These are phyloP conservation scores for Odontomyia ornata DNA, from an alignment of 2,888 invertebrate genomes.

Conservation along the genomic window DNA sequence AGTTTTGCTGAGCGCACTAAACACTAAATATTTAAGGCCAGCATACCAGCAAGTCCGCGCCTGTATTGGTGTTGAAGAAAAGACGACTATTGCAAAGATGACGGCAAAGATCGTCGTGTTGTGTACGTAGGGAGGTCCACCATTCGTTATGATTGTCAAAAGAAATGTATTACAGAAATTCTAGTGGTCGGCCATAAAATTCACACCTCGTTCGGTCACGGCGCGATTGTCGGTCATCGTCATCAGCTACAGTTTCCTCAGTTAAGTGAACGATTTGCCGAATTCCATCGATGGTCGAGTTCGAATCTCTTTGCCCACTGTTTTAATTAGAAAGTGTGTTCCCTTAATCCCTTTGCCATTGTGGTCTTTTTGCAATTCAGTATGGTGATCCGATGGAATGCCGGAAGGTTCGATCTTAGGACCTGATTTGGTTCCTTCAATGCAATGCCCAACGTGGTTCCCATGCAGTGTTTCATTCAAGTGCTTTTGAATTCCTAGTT, in stretches of 20 bases:
- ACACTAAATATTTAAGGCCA: slow-evolving; percentile 1
- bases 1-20: not conserved
- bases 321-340: not conserved
- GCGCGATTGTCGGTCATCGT: slow-evolving; percentile 23
- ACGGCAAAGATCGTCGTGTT: not conserved
- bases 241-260: not conserved
- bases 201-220: slow-evolving; percentile 45
- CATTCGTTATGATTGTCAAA: slow-evolving; percentile 43
- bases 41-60: slow-evolving; percentile 1
- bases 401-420: slow-evolving; percentile 25
- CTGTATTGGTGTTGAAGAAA: slow-evolving; percentile 9
- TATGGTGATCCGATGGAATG: slow-evolving; percentile 13
- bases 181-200: slow-evolving; percentile 49
- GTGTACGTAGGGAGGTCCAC: slow-evolving; percentile 34
- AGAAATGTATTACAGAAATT: slow-evolving; percentile 47
- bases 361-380: not conserved
- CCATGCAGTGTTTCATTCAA: not conserved
- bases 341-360: not conserved
- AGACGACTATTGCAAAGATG: slow-evolving; percentile 26
- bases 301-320: not conserved
- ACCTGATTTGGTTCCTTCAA: slow-evolving; percentile 20
- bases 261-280: not conserved
- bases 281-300: not conserved
- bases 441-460: not conserved
- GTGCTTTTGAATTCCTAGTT: not conserved